Evolutionary conservation across 2,888 invertebrate species (phyloP).

Genomic region (Copidosoma aretas): DNA sequence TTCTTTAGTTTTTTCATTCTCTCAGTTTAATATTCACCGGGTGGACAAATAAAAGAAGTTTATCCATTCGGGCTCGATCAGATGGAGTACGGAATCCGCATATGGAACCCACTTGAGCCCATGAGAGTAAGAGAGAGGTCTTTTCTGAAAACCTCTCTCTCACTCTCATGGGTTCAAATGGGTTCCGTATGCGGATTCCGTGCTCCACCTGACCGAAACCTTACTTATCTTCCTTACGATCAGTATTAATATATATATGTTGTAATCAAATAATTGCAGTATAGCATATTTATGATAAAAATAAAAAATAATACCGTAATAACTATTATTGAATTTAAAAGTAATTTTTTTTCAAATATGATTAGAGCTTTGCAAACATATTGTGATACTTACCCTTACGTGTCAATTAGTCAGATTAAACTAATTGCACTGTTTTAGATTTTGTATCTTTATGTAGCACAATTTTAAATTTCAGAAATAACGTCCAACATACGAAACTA

Average conservation of each 20-base stretch:
- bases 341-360: too few relatives aligned
- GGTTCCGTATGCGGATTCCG: too few relatives aligned
- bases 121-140: too few relatives aligned
- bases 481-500: conserved; percentile 8
- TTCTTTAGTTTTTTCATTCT: too few relatives aligned
- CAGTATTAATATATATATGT: conserved; percentile 19
- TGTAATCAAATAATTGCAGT: conserved; percentile 9
- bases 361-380: conserved; percentile 5
- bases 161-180: too few relatives aligned
- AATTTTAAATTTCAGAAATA: conserved; percentile 1
- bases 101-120: too few relatives aligned
- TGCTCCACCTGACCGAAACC: too few relatives aligned
- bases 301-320: conserved; percentile 6
- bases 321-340: conserved; percentile 22
- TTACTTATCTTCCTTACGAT: conserved; percentile 21
- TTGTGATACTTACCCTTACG: conserved; percentile 32
- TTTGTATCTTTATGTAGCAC: not conserved
- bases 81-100: too few relatives aligned
- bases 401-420: conserved; percentile 1
- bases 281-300: conserved; percentile 14
- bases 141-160: too few relatives aligned
- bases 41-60: too few relatives aligned
- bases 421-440: not conserved
- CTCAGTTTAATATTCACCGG: too few relatives aligned
- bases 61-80: too few relatives aligned